Conservation (phyloP, 2,888 invertebrate genomes). For the Pandemis heparana region DNA sequence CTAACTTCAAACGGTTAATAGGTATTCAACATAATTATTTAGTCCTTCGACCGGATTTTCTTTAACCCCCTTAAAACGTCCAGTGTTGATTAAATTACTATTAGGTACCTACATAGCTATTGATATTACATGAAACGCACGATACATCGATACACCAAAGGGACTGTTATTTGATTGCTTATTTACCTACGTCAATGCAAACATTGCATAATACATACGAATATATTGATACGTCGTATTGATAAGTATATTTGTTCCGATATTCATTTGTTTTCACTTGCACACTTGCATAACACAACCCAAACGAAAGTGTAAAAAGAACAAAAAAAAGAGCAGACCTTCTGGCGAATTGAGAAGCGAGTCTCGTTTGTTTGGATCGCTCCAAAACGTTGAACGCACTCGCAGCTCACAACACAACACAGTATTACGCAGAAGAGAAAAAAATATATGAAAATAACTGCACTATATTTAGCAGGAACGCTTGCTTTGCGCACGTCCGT, state of each 20-base stretch:
- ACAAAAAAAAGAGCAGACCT: conserved; percentile 19
- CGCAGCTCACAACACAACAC: conserved; percentile 64
- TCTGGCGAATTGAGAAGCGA: conserved; percentile 20
- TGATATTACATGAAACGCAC: conserved; percentile 38
- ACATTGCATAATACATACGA: conserved; percentile 47
- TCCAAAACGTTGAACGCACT: conserved; percentile 44
- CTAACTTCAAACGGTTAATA: background rate
- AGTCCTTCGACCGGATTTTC: conserved; percentile 47
- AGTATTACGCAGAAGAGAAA: conserved; percentile 66
- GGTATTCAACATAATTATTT: conserved; percentile 11
- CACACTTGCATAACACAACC: conserved; percentile 1
- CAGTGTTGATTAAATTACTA: conserved; percentile 55
- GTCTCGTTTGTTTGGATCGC: conserved; percentile 45
- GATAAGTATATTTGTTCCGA: background rate
- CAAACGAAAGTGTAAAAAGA: background rate
- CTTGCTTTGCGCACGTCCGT: conserved; percentile 59
- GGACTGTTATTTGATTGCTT: conserved; percentile 21
- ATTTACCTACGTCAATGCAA: conserved; percentile 29
- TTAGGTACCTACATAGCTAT: too few relatives aligned
- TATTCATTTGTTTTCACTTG: conserved; percentile 5
- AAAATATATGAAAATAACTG: conserved; percentile 64
- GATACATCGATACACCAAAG: conserved; percentile 35
- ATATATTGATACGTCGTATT: conserved; percentile 31
- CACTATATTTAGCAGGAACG: conserved; percentile 77
- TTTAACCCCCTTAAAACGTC: conserved; percentile 49